Conservation (phyloP, 2,888 invertebrate genomes). For the Brachypterus glaber region DNA sequence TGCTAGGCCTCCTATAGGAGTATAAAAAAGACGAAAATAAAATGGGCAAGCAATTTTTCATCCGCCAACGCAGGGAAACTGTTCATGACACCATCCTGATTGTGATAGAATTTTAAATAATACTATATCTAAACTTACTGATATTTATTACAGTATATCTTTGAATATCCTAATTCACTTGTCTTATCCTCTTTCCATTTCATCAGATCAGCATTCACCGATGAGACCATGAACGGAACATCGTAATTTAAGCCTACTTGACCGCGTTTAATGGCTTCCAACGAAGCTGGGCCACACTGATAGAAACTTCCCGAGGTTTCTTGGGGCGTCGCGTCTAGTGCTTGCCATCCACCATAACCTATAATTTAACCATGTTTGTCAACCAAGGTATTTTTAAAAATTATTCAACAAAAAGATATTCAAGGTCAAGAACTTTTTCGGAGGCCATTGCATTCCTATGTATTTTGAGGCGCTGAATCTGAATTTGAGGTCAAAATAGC, state of each 20-base stretch:
- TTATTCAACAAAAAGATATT: no score
- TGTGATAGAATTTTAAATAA: constrained; percentile 1
- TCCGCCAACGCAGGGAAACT: no score
- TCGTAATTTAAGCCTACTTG: constrained; percentile 66
- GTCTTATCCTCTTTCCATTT: constrained; percentile 63
- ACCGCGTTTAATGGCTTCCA: constrained; percentile 69
- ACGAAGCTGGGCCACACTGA: constrained; percentile 71
- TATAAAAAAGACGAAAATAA: no score
- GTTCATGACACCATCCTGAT: no score
- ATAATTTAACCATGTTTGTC: no score
- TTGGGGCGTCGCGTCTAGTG: constrained; percentile 77
- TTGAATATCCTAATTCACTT: constrained; percentile 53
- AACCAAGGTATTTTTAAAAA: no score
- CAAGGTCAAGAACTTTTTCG: no score
- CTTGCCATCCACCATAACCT: constrained; percentile 87
- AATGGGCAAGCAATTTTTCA: no score
- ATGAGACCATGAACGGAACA: constrained; percentile 67
- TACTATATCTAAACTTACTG: constrained; percentile 44
- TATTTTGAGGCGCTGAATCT: no score
- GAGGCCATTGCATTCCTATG: no score
- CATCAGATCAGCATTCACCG: constrained; percentile 76
- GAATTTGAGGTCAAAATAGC: no score
- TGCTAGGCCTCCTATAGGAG: no score
- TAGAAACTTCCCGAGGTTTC: constrained; percentile 62
- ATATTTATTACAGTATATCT: constrained; percentile 63